Conservation (phyloP, 2,797 vertebrate genomes). For the Centropyge bicolor region DNA sequence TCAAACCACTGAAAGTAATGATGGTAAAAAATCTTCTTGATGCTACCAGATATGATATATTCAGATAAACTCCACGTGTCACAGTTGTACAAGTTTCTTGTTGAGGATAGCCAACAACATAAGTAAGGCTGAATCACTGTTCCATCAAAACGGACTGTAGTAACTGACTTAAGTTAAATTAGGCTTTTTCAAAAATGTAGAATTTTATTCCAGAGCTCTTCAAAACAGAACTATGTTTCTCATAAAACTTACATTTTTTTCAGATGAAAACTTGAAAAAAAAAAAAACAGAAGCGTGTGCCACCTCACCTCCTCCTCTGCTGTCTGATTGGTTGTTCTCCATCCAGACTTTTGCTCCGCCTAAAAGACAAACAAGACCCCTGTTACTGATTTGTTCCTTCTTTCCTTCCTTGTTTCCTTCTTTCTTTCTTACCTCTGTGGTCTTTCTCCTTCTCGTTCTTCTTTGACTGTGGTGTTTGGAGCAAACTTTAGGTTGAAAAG, state of each 20-base stretch:
- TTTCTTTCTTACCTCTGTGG: constrained; percentile 26
- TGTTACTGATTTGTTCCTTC: neutral
- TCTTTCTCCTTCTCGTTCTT: neutral
- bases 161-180: too few relatives aligned
- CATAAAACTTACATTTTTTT: neutral
- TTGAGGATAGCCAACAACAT: too few relatives aligned
- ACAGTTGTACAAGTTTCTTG: too few relatives aligned
- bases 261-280: neutral
- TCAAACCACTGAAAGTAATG: too few relatives aligned
- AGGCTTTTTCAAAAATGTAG: too few relatives aligned
- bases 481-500: constrained; percentile 50
- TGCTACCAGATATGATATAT: too few relatives aligned
- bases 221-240: too few relatives aligned
- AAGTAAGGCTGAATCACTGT: too few relatives aligned
- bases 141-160: too few relatives aligned
- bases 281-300: neutral
- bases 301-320: constrained; percentile 86
- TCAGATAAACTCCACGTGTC: too few relatives aligned
- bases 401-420: neutral
- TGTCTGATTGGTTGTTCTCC: constrained; percentile 87
- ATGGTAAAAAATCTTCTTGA: too few relatives aligned
- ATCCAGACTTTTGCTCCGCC: constrained; percentile 64
- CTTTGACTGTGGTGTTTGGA: constrained; percentile 26
- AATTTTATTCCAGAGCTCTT: too few relatives aligned
- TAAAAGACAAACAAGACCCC: constrained; percentile 25